Base-by-base conservation (phyloP, 2,888 invertebrate genomes). In the Cataglyphis livida region DNA sequence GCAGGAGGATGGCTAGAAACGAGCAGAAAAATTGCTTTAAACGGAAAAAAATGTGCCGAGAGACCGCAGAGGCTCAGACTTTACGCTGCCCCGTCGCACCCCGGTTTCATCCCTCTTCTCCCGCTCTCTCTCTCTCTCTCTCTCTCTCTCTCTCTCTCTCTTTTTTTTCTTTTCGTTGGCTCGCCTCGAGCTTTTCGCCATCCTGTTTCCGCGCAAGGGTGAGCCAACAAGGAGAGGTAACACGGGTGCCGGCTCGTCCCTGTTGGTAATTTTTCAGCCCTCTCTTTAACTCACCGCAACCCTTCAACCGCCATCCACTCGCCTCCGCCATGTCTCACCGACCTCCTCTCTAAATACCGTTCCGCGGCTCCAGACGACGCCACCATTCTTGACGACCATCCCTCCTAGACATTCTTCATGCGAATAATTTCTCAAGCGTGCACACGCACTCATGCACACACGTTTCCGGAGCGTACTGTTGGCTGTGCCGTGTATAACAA, bases 11-110 rank as follows among this genome's bases (percentile, higher is more conserved):
- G 76, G 66, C 57, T 79, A 79, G 70, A 61, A 83, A 82, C 85
- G 83, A 81, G 84, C 84, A 85, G 89, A 91, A 89, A 91, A 89
- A 90, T 91, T 90, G 88, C 88, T 90, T 90, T 87, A 87, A 91
- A 90, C 84, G 86, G 85, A 38, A 89, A 90, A 88, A 90, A 85
- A 85, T 81, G 86, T 84, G 87, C 85, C 81, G 76, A 82, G 84
- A 84, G 82, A 84, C 70, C 81, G 54, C 66, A 59, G 76, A 76
- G 48, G 73, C 73, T 65, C 70, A 79, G 61, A 61, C 83, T 71
- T 54, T 68, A 71, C 48, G 65, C 48, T 57, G n/a, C 44, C 35
- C 15, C 62, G 35, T 21, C 61, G 4, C 41, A 28, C 6, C 32
- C 48, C 21, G 25, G 44, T 12, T 44, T 68, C 51, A 12, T 59